Evolutionary conservation across 1,140 invertebrate species (phyloP), one percentile per base, ranked within the genome.

Genomic region (Drosophila serrata): DNA sequence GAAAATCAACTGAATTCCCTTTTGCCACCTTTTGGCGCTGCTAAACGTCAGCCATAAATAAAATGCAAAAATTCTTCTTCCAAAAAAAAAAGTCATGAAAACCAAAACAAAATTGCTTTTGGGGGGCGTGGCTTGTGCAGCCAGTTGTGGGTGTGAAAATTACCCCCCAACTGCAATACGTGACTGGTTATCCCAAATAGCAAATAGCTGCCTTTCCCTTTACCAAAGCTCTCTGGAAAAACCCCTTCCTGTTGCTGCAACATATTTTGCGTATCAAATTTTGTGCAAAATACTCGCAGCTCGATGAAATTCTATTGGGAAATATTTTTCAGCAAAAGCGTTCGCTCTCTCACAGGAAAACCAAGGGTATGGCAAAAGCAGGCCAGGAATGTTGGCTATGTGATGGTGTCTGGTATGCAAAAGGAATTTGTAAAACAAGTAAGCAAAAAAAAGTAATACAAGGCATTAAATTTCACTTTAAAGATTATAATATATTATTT

Each of bases 11-110:
- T 58, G 55, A 33, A 75, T 63, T 57, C 42, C 74, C 61, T 55
- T 15, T 76, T 39, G 31, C 49, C 61, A 49, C 39, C 43, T 60
- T 46, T 67, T 53, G 37, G 27, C 40, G 45, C 46, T 61, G 61
- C 79, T 87, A 88, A 87, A 88, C 84, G 84, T 88, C 70, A 70
- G 84, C 76, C 84, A 87, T 87, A 87, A 87, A 87, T 87, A 87
- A 87, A 82, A 82, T 80, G 84, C 72, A 69, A 80, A 80, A 88
- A 67, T 76, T 76, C 63, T 64, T 74, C 57, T 59, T 31, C 15
- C 49, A 19, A 46, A 46, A 46, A 15, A 24, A 2, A 24, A 8
- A 24, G 7, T 13, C 13, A 7, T 19, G 35, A 73, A 48, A 75
- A 58, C 37, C 55, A 55, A 79, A 87, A 87, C 72, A 79, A 88